A percentile compares a stretch with the other conserved stretches of the same genome.
Conservation (phyloP, 2,797 vertebrate species). For the Arnoldichthys spilopterus region DNA sequence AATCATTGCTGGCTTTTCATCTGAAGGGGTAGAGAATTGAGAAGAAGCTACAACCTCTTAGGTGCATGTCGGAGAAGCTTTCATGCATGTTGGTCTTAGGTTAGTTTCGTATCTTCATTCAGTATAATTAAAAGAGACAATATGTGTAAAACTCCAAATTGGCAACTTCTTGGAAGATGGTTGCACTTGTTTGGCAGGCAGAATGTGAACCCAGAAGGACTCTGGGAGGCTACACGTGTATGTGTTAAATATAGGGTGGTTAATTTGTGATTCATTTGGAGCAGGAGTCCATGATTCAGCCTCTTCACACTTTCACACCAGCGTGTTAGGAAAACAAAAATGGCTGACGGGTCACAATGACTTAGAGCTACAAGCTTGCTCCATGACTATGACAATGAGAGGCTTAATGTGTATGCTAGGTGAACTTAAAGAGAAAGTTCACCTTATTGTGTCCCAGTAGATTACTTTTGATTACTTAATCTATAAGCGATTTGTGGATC, state of each 20-base stretch:
- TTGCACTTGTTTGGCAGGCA: conserved; percentile 38
- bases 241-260: conserved; percentile 55
- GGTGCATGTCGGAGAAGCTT: neutral
- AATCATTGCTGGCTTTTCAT: neutral
- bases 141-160: neutral
- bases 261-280: conserved; percentile 45
- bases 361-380: conserved; percentile 15
- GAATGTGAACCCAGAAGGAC: conserved; percentile 24
- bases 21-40: too few relatives aligned
- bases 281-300: conserved; percentile 52
- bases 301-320: conserved; percentile 55
- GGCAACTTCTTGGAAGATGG: conserved; percentile 4
- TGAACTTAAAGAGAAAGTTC: conserved; percentile 20
- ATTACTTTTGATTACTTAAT: neutral
- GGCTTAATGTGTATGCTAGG: conserved; percentile 12
- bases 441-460: neutral
- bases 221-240: conserved; percentile 38
- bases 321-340: conserved; percentile 56
- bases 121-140: neutral
- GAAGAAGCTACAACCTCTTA: neutral
- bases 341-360: conserved; percentile 35
- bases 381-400: conserved; percentile 31
- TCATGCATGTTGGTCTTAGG: neutral
- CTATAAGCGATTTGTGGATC: neutral
- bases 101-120: neutral